Conservation (phyloP, 2,797 vertebrate genomes). For the Caiman crocodilus region DNA sequence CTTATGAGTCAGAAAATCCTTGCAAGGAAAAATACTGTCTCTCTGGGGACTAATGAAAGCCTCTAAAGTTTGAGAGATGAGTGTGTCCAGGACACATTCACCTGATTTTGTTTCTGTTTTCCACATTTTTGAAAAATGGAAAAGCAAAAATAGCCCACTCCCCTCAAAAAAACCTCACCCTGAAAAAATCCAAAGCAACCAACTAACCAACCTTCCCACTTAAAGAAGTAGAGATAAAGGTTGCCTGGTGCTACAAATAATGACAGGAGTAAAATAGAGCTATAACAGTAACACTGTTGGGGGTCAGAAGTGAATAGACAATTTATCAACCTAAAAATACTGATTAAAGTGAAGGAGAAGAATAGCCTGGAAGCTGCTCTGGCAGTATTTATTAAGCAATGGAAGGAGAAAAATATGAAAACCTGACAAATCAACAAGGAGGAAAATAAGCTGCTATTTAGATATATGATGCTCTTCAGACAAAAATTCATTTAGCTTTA, state of each 20-base stretch:
- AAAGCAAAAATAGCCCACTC: neutral
- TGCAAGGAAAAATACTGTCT: too few species aligned
- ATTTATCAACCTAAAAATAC: neutral
- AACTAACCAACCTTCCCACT: too few species aligned
- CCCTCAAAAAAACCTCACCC: too few species aligned
- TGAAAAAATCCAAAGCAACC: too few species aligned
- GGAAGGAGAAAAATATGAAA: neutral
- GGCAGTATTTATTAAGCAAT: neutral
- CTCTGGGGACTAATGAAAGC: too few species aligned
- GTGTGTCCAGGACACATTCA: too few species aligned
- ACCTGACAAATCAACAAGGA: accelerated
- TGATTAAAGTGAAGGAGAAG: neutral
- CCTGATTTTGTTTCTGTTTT: too few species aligned
- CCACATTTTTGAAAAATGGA: neutral
- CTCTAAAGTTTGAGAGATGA: too few species aligned
- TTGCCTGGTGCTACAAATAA: neutral
- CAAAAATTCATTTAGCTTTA: neutral
- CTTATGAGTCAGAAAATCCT: too few species aligned
- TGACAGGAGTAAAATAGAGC: neutral
- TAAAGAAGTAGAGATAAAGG: neutral
- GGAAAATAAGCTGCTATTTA: neutral
- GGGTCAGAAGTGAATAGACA: neutral
- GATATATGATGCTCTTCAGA: neutral
- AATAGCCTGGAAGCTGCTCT: neutral
- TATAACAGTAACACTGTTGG: neutral